Evolutionary conservation across 2,888 invertebrate species (phyloP).

Genomic region (Sarcophaga carnaria): DNA sequence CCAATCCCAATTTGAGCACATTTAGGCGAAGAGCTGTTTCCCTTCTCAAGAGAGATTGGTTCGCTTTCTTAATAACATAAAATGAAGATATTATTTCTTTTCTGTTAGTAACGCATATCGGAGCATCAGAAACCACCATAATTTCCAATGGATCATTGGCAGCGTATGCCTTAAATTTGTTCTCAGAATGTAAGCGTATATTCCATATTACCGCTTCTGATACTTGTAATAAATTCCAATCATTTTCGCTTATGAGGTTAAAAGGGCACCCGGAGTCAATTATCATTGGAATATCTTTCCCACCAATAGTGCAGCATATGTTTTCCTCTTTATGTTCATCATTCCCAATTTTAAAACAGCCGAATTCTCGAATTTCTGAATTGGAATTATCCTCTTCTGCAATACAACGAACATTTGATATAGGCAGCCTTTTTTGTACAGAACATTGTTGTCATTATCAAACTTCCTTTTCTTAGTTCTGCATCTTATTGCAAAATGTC

Average conservation of each 20-base stretch:
- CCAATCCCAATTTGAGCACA: conserved; percentile 41
- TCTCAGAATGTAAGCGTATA: too few relatives aligned
- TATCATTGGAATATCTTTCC: conserved; percentile 19
- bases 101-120: conserved; percentile 10
- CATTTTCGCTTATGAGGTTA: conserved; percentile 55
- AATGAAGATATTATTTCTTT: conserved; percentile 54
- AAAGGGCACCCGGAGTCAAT: conserved; percentile 39
- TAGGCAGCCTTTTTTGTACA: not conserved
- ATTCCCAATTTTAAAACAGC: too few relatives aligned
- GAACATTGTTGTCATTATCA: not conserved
- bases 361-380: too few relatives aligned
- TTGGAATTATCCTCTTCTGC: too few relatives aligned
- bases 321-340: too few relatives aligned
- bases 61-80: conserved; percentile 64
- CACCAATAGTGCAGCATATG: too few relatives aligned
- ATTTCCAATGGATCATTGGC: too few relatives aligned
- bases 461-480: conserved; percentile 59
- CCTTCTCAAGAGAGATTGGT: conserved; percentile 63
- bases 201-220: not conserved
- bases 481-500: conserved; percentile 53
- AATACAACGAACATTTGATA: too few relatives aligned
- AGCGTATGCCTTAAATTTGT: too few relatives aligned
- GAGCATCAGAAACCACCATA: conserved; percentile 53
- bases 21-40: conserved; percentile 63
- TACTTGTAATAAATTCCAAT: conserved; percentile 43